Base-by-base conservation (phyloP, 2,113 vertebrate species). In the Rhizomys pruinosus region DNA sequence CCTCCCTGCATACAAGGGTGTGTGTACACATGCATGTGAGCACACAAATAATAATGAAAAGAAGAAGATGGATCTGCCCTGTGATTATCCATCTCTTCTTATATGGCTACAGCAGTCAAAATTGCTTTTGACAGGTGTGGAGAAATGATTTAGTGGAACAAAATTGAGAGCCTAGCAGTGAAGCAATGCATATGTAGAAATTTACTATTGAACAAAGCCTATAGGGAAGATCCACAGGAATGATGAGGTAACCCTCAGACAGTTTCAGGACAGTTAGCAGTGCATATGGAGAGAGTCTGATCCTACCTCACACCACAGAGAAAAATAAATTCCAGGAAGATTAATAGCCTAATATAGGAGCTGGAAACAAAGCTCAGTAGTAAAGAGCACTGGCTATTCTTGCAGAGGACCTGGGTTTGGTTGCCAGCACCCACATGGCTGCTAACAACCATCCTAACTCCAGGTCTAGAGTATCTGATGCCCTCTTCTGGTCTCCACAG, bases 251-350 rank as follows among this genome's bases (percentile, higher is more conserved):
- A 91, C 29, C 52, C 20, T 77, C 74, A 80, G 73, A 85, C 68
- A 13, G 39, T n/a, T 47, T 22, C 76, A 16, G 23, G 29, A 23
- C 84, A 79, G 74, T 69, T 80, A 52, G 20, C 42, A 55, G 61
- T 44, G 13, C 29, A 69, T 42, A n/a, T 32, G 78, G 61, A 80
- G 42, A 74, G 25, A 76, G 34, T 47, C 57, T 57, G n/a, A 92
- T 34, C 79, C 23, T 39, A 20, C 42, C 39, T 80, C 39, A 69
- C 16, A 52, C 27, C 47, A 69, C 61, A 80, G 6, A 63, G n/a
- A 78, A 63, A 94, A 91, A 42, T 44, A 92, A 94, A 66, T 68
- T 80, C 16, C 37, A 76, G 25, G 72, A 39, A 55, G 55, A 91
- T 77, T 93, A 95, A 85, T 84, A 80, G 13, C 20, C 44, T 69